Evolutionary conservation across 2,888 invertebrate species (phyloP).

Genomic region (Apamea epomidion): DNA sequence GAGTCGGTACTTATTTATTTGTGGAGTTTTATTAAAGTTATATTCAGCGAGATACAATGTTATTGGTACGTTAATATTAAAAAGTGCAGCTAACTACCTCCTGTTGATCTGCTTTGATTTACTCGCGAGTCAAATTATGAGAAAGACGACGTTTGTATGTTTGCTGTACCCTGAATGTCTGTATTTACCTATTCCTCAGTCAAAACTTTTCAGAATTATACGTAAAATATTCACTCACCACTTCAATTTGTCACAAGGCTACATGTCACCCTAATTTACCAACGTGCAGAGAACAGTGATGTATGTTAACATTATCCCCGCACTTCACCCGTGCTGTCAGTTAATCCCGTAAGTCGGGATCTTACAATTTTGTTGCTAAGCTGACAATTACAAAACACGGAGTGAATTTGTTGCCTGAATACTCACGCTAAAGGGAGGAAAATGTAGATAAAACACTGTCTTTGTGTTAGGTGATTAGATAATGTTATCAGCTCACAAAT

Average conservation of each 20-base stretch:
- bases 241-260: conserved; percentile 36
- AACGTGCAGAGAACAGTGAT: conserved; percentile 37
- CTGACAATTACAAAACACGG: conserved; percentile 56
- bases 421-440: conserved; percentile 15
- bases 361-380: conserved; percentile 52
- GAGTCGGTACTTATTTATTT: neutral
- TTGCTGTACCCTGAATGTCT: neutral
- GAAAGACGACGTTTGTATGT: neutral
- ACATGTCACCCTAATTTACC: conserved; percentile 42
- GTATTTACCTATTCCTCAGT: neutral
- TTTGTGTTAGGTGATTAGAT: neutral
- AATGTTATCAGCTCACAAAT: neutral
- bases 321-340: conserved; percentile 31
- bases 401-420: conserved; percentile 32
- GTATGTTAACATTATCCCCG: conserved; percentile 46
- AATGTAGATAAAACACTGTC: neutral
- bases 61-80: neutral
- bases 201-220: neutral
- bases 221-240: conserved; percentile 10
- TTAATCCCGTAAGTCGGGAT: conserved; percentile 56
- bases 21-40: neutral
- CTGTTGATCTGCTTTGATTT: neutral
- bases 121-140: neutral
- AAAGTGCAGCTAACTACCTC: neutral
- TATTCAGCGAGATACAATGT: neutral